Conservation (phyloP, 2,113 vertebrate genomes). For the Trochalopteron elliotii region DNA sequence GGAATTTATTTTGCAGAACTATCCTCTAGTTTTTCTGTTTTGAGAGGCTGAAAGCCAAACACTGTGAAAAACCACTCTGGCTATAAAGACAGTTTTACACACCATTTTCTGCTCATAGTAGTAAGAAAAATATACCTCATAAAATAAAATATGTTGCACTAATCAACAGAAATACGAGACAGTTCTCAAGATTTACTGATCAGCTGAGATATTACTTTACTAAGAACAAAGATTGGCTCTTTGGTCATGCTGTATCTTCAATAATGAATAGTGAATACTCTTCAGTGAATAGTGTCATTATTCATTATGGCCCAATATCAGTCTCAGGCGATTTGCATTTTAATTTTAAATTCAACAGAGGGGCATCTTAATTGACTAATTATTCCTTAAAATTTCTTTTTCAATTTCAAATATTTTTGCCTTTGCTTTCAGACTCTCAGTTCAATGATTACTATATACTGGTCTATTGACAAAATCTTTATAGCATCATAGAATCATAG, state of each 20-base stretch:
- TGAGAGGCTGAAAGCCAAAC: not conserved
- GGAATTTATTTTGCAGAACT: not conserved
- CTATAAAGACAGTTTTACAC: not conserved
- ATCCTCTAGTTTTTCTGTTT: not conserved
- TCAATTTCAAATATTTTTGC: not conserved
- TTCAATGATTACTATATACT: not conserved
- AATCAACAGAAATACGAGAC: not conserved
- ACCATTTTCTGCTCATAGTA: not conserved
- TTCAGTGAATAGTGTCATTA: not conserved
- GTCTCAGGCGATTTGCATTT: not conserved
- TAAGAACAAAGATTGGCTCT: not conserved
- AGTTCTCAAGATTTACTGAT: not conserved
- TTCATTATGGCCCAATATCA: not conserved
- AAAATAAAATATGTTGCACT: not conserved
- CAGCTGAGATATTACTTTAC: not conserved
- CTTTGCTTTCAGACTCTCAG: not conserved
- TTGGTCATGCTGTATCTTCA: not conserved
- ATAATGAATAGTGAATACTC: not conserved
- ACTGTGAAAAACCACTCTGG: not conserved
- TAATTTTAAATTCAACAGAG: not conserved
- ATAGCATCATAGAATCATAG: not conserved
- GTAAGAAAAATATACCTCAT: not conserved
- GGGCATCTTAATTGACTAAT: not conserved
- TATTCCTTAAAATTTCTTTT: not conserved
- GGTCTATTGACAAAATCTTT: not conserved